Base-by-base conservation (phyloP, 1,140 invertebrate genomes). In the Pomacea maculata region DNA sequence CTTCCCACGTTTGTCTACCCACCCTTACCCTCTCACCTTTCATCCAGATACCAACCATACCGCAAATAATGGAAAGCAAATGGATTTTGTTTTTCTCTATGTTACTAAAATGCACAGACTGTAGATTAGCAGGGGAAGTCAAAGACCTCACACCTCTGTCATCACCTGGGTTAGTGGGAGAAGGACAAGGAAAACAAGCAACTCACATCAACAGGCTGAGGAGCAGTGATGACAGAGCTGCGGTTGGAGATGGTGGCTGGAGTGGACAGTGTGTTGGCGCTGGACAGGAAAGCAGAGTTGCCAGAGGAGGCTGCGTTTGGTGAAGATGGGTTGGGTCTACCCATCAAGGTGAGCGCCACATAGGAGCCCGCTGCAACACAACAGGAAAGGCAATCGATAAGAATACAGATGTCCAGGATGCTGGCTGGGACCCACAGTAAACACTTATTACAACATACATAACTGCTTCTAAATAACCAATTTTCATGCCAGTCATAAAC, bases 181-280 rank as follows among this genome's bases (percentile, higher is more conserved):
- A 25, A 6, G 10, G 34, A 54, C 29, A 67, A 10, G 75, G 10
- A 67, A 29, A 70, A 21, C 64, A 19, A 55, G 15, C 45, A 52
- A 87, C 90, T 90, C 92, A 97, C 96, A 93, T 97, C 95, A 86
- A 97, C 96, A 82, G 96, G 96, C 86, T 96, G 95, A 9, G 96
- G 96, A 21, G 94, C 96, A 21, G 96, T 97, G 83, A 98, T 97
- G 89, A 55, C 45, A 52, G 83, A 84, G 71, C 85, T 80, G 25
- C 82, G 75, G 29, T 79, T 83, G 54, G 80, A 67, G 57, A 79
- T 55, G 57, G 73, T 19, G 15, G 19, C 63, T 79, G 80, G 6
- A 64, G 77, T 19, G n/a, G 91, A 65, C 45, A 57, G 55, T 21
- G 61, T 67, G 75, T 15, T 85, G 17, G 34, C 34, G 34, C 87